Evolutionary conservation across 2,888 invertebrate species (phyloP), one percentile per base, ranked within the genome.

Genomic region (Noctua pronuba): DNA sequence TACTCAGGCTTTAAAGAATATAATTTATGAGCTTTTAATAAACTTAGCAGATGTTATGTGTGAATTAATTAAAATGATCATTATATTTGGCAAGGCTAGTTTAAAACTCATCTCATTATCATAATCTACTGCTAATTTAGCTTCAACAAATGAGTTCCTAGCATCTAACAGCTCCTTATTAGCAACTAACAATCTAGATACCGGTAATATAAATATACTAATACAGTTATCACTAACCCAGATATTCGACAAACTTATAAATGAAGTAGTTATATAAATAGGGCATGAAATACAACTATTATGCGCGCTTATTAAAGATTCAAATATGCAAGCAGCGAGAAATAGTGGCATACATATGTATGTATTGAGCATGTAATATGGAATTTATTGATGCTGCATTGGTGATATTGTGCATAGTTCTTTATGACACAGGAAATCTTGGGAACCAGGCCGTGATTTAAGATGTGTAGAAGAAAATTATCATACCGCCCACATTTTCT

Each of bases 301-400:
- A 86, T 85, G 80, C 79, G 73, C 82, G 85, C 88, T 85, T 89
- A 90, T 91, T 92, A 90, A 69, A 80, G 81, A 92, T 92, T 92
- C 89, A 92, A 86, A 89, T 90, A 91, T 91, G 89, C 91, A 83
- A 87, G 74, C 83, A 87, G 74, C 83, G 77, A 87, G 88, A 83
- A 87, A 88, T 91, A 88, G 87, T 88, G 85, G 60, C 31, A 88
- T 90, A 86, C 89, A 89, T 87, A 90, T 80, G 83, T 86, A 80
- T 85, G 78, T 68, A 77, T 69, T 72, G 69, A 79, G 66, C 60
- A 77, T 69, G 84, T 82, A 80, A 84, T 87, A 84, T 75, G 75
- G 77, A 82, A 86, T 87, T 87, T 87, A 86, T 86, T 84, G 87
- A 86, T 76, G 55, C 41, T 52, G 44, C 62, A 71, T 75, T 75